Conservation (phyloP, 1,140 invertebrate genomes). For the Pomacea maculata region DNA sequence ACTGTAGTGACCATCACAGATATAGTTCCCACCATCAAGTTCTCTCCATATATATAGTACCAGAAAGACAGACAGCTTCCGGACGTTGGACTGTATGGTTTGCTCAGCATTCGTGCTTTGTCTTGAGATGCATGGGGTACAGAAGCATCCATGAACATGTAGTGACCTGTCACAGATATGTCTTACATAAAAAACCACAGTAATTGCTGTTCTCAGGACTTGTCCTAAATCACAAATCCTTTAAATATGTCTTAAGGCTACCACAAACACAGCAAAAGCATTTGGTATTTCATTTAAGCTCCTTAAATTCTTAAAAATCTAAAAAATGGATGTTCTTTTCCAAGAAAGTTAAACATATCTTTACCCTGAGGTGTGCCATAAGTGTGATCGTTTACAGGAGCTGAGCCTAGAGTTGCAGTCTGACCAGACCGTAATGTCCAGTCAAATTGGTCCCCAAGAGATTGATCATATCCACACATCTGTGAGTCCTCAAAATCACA, state of each 20-base stretch:
- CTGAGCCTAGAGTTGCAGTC: constrained; percentile 43
- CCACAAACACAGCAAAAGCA: too few relatives aligned
- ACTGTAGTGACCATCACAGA: constrained; percentile 18
- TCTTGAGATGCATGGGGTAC: constrained; percentile 46
- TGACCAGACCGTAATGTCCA: constrained; percentile 49
- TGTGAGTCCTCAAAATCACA: constrained; percentile 76
- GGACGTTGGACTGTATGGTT: constrained; percentile 30
- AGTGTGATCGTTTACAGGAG: constrained; percentile 41
- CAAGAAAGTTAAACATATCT: neutral
- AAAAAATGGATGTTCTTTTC: too few relatives aligned
- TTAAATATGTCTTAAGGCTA: too few relatives aligned
- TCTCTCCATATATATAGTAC: constrained; percentile 78
- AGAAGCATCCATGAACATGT: constrained; percentile 54
- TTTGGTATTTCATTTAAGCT: too few relatives aligned
- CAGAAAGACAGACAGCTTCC: constrained; percentile 69
- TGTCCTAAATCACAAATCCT: too few relatives aligned
- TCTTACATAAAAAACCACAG: too few relatives aligned
- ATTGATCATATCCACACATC: constrained; percentile 79
- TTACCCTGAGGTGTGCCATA: constrained; percentile 32
- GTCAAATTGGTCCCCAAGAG: constrained; percentile 67
- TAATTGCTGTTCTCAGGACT: too few relatives aligned
- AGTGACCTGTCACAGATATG: constrained; percentile 38
- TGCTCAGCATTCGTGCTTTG: constrained; percentile 47
- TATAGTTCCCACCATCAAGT: constrained; percentile 38
- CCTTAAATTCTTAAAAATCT: too few relatives aligned